These are phyloP conservation scores for Oncorhynchus masou DNA, from an alignment of 2,113 vertebrate species.

Conservation along the genomic window DNA sequence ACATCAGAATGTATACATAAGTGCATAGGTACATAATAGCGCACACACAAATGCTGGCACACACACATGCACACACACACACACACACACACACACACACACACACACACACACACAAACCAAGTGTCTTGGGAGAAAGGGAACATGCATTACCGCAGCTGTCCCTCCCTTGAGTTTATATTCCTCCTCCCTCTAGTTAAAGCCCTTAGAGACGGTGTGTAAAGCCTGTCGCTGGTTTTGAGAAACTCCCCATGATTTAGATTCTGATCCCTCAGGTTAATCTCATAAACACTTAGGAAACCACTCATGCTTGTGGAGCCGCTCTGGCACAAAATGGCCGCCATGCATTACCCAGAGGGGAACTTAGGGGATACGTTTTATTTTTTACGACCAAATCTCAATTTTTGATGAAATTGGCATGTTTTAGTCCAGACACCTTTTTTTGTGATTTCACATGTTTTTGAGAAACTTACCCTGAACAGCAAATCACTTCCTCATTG, in stretches of 20 bases:
- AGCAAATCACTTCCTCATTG: no score
- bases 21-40: background rate
- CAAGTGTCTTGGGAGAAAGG: no score
- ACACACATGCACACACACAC: no score
- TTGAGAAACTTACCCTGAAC: no score
- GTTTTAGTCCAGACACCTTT: no score
- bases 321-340: background rate
- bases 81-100: background rate
- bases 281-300: background rate
- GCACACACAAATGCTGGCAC: no score
- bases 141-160: background rate
- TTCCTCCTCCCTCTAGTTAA: background rate
- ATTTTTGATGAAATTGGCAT: no score
- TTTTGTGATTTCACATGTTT: no score
- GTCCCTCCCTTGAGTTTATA: background rate
- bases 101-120: slow-evolving; percentile 4
- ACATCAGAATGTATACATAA: no score
- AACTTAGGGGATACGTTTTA: background rate
- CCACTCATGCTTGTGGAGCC: background rate
- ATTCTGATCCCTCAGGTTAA: slow-evolving; percentile 1
- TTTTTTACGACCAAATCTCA: no score
- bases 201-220: background rate
- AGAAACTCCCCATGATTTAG: background rate
- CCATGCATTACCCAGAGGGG: background rate
- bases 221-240: background rate